Base-by-base conservation (phyloP, 2,888 invertebrate genomes). In the Hydrotaea cyrtoneurina region DNA sequence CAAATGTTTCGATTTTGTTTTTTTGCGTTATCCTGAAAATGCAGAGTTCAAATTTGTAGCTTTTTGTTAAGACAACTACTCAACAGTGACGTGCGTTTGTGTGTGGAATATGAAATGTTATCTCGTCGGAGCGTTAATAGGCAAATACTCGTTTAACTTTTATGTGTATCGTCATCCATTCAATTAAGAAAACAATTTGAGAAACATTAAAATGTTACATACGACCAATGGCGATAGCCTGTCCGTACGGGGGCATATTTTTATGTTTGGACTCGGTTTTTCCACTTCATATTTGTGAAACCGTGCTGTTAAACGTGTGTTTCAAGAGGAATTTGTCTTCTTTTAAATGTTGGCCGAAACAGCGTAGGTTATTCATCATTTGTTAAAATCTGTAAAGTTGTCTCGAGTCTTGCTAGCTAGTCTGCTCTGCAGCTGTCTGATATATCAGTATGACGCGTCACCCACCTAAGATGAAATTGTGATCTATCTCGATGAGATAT, bases 81-180 rank as follows among this genome's bases (percentile, higher is more conserved):
- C 73, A 78, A 78, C 78, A 71, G 59, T 43, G 50, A 50, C 55
- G 66, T 13, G 26, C n/a, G 23, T 17, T 7, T 80, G 75, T 62
- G 80, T 80, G 84, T 78, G 84, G 64, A 23, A 73, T 78, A 64
- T 76, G 57, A 21, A 39, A 78, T 76, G 36, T 62, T 81, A 79
- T 81, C 78, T 79, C 64, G 62, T 21, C 66, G 19, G 43, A 62
- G 50, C 53, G 73, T 69, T 66, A 81, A 81, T 66, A 31, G 21
- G n/a, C 43, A 36, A 80, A 80, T 80, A 74, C 74, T 53, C 75
- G 62, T 81, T 84, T 81, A 75, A 73, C 15, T 75, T 84, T 81
- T 73, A 81, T 81, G 81, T 46, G 17, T 57, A 76, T 62, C 75
- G 72, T 83, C 76, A 23, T 43, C 43, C 21, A 69, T 69, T 69